phyloP scores from a whole-genome alignment of 2,797 vertebrate genomes.

The Chrysocyon brachyurus region DNA sequence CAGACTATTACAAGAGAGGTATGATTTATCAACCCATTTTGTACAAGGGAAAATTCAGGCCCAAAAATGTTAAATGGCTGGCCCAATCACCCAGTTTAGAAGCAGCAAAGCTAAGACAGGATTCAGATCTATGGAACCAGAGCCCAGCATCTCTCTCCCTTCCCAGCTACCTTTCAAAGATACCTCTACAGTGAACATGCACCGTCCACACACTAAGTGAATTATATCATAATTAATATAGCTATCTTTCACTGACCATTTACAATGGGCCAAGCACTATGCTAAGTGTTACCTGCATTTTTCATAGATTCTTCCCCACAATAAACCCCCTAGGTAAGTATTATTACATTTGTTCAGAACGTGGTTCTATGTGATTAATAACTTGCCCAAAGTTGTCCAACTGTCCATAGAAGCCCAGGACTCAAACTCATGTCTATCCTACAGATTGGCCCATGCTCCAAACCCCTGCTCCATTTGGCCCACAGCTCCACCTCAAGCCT shows the following conservation, averaged over 20 bases:
- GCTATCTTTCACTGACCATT: background rate
- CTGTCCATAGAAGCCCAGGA: background rate
- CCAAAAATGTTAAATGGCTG: background rate
- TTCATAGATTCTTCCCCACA: background rate
- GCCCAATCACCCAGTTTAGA: background rate
- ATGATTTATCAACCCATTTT: background rate
- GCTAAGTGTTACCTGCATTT: background rate
- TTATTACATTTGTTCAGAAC: background rate
- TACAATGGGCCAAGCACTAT: background rate
- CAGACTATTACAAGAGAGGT: background rate
- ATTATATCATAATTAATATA: background rate
- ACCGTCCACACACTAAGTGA: background rate
- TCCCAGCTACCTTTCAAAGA: background rate
- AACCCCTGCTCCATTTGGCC: background rate
- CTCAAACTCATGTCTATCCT: background rate
- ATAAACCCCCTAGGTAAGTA: background rate
- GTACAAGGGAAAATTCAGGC: background rate
- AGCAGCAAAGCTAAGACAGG: background rate
- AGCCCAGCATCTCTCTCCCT: background rate
- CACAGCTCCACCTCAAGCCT: background rate
- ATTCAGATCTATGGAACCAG: background rate
- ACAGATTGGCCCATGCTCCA: background rate
- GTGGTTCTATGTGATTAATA: background rate
- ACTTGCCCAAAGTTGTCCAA: background rate
- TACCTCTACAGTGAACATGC: background rate